Evolutionary conservation across 30 jellyfish, hydroid and myxozoan genomes (phyloP), one percentile per base, ranked within the genome.

Genomic region (Rhopilema esculentum): DNA sequence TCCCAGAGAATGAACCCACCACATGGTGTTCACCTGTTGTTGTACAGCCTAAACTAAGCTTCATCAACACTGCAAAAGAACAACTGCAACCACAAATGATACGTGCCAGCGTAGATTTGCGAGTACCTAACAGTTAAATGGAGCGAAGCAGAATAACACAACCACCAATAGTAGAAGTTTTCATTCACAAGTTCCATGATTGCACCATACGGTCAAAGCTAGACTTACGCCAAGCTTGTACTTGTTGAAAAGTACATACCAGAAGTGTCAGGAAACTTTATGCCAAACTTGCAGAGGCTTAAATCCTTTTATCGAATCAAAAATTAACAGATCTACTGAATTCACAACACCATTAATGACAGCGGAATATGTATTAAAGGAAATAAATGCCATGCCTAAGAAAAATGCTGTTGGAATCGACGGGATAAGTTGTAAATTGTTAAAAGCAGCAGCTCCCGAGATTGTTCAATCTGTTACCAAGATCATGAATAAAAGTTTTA

Each of bases 1-100:
- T 72, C 19, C 83, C 33, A 67, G 77, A 67, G 40, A 67, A 67
- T 67, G 77, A 67, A 67, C 33, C 4, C 48, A 67, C 29, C 33
- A 69, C 80, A 69, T 69, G 83, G 83, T 72, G 65, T 72, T 72
- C 83, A 22, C 83, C 68, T 72, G 65, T 72, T 30, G 83, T 72
- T 40, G 83, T 29, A 1, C 83, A 72, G n/a, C 83, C 0, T 21
- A 72, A 72, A 72, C 83, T 66, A 40, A 72, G 68, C 9, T 72
- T 72, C 33, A 27, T 40, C 57, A 51, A 72, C 23, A 72, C 28
- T 28, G 26, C 83, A 8, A 9, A 30, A 15, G 83, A 72, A 7
- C 67, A 22, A 29, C 28, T 72, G 0, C 23, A 29, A 23, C 83
- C 83, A 72, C 67, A 72, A 22, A 72, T 72, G 83, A 72, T 27